Conservation (phyloP, 2,113 vertebrate genomes). For the Varanus komodoensis region DNA sequence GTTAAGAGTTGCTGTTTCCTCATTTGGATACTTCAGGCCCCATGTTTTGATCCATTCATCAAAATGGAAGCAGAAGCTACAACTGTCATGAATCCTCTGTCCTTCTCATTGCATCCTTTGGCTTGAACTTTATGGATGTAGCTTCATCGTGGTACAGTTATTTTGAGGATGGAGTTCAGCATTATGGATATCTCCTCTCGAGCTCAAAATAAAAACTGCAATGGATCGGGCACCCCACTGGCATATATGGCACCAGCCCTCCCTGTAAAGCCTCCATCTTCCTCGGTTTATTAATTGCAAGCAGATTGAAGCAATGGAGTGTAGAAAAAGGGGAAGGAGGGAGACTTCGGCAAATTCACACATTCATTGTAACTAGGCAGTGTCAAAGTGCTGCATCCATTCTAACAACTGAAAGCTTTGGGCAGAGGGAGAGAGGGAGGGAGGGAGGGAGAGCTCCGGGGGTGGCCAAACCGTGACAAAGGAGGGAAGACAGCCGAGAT, state of each 20-base stretch:
- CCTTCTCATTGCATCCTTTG: not conserved
- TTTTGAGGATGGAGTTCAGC: too few relatives aligned
- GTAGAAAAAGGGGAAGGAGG: not conserved
- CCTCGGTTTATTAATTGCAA: constrained; percentile 47
- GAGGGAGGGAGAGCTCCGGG: not conserved
- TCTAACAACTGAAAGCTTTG: not conserved
- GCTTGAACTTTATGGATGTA: too few relatives aligned
- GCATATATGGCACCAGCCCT: too few relatives aligned
- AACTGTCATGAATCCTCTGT: constrained; percentile 73
- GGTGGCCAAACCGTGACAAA: too few relatives aligned
- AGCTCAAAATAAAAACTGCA: too few relatives aligned
- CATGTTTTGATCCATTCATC: constrained; percentile 51
- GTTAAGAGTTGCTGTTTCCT: constrained; percentile 70
- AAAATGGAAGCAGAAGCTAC: constrained; percentile 48
- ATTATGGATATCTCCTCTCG: too few relatives aligned
- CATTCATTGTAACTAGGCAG: rapidly evolving
- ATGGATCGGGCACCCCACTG: too few relatives aligned
- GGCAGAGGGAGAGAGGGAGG: not conserved
- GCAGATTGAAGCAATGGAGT: constrained; percentile 12
- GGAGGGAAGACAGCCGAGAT: constrained; percentile 4
- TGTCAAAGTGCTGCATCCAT: not conserved
- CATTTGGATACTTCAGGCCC: constrained; percentile 70
- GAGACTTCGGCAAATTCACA: constrained; percentile 13
- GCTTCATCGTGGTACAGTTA: too few relatives aligned
- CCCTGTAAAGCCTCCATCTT: too few relatives aligned